A percentile compares a stretch with the other conserved stretches of the same genome.
Evolutionary conservation across 2,113 vertebrate species (phyloP).

Genomic region (Hucho hucho): DNA sequence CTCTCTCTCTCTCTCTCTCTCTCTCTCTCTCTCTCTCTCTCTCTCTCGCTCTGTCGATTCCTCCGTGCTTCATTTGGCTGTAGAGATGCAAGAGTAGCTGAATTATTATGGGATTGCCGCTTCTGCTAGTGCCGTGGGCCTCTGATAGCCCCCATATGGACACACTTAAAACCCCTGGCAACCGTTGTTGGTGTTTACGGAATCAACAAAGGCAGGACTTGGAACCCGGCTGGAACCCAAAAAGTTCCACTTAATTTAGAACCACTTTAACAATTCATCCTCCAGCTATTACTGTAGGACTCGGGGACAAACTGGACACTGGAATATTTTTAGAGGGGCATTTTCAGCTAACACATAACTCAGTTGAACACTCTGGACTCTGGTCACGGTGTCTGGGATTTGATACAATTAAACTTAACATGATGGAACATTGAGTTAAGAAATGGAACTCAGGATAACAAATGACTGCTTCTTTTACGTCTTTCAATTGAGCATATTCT

Average conservation of each 20-base stretch:
- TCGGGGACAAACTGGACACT: slow-evolving; percentile 29
- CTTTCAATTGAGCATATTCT: too few species aligned
- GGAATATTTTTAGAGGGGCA: slow-evolving; percentile 57
- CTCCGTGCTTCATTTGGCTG: slow-evolving; percentile 64
- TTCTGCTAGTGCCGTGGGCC: slow-evolving; percentile 34
- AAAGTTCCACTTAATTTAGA: slow-evolving; percentile 53
- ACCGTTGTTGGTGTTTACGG: slow-evolving; percentile 64
- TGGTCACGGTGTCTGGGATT: slow-evolving; percentile 28
- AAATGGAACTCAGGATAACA: not conserved
- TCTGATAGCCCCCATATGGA: slow-evolving; percentile 56
- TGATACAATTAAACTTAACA: slow-evolving; percentile 24
- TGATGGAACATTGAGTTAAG: not conserved
- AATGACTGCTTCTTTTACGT: too few species aligned
- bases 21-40: slow-evolving; percentile 36
- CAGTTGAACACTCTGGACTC: slow-evolving; percentile 47
- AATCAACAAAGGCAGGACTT: slow-evolving; percentile 59
- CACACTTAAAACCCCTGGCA: slow-evolving; percentile 68
- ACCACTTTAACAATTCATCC: slow-evolving; percentile 54
- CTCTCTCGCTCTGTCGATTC: slow-evolving; percentile 48
- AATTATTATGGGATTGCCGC: slow-evolving; percentile 38
- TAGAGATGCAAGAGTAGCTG: slow-evolving; percentile 56
- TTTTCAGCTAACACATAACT: slow-evolving; percentile 37
- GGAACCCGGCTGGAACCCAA: slow-evolving; percentile 33
- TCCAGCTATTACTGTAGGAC: slow-evolving; percentile 32
- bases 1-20: slow-evolving; percentile 34